phyloP scores from a whole-genome alignment of 2,797 vertebrate species.

The Cirrhinus molitorella region DNA sequence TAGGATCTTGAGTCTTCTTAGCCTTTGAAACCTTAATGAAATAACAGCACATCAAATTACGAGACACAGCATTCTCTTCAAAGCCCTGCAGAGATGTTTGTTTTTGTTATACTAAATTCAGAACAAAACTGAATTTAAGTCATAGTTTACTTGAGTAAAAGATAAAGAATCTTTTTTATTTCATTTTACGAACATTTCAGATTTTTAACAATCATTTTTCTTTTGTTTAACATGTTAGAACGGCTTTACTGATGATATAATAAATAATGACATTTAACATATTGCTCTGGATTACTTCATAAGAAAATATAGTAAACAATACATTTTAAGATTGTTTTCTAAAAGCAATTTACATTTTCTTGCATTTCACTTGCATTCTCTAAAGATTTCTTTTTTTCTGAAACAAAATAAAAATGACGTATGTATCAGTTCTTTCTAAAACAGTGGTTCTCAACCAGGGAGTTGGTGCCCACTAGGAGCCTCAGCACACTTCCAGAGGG shows the following conservation, averaged over 20 bases:
- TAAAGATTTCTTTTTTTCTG: not conserved
- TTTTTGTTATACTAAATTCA: conserved; percentile 9
- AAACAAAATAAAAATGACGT: not conserved
- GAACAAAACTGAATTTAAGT: not conserved
- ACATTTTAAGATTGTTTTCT: not conserved
- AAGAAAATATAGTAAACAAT: not conserved
- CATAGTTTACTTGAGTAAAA: not conserved
- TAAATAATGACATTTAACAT: not conserved
- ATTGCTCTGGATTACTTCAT: not conserved
- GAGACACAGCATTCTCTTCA: not conserved
- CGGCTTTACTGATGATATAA: not conserved
- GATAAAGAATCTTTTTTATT: not conserved
- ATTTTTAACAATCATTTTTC: not conserved
- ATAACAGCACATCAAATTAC: conserved; percentile 7
- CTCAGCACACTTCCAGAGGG: not conserved
- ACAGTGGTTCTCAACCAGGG: not conserved
- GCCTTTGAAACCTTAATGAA: not conserved
- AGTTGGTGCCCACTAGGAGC: not conserved
- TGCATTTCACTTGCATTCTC: not conserved
- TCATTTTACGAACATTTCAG: not conserved
- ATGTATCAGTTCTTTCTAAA: not conserved
- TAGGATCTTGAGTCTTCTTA: conserved; percentile 1
- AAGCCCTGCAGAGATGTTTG: not conserved
- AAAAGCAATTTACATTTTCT: not conserved
- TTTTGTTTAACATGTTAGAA: not conserved